These are phyloP conservation scores for Gonatopus flavifemur DNA, from an alignment of 1,140 invertebrate species.

Conservation along the genomic window DNA sequence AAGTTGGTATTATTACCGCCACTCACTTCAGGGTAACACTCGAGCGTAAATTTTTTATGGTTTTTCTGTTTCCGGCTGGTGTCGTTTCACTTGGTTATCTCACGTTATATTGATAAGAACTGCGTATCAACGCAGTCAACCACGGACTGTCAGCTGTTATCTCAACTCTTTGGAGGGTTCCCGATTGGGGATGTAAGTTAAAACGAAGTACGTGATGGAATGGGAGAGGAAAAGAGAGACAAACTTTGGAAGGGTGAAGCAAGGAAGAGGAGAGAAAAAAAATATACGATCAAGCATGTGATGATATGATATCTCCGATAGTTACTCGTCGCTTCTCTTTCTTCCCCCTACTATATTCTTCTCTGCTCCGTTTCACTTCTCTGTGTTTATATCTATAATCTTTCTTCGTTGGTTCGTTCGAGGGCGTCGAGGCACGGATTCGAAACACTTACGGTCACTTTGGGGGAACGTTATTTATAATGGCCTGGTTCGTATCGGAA, in stretches of 20 bases:
- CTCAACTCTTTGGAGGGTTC: not conserved
- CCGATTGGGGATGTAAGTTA: not conserved
- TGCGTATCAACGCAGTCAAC: constrained; percentile 17
- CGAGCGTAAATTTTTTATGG: no score
- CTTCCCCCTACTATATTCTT: no score
- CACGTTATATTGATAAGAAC: no score
- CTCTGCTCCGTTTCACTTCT: no score
- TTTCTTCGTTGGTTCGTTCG: constrained; percentile 9
- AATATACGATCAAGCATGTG: no score
- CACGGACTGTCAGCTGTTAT: constrained; percentile 22
- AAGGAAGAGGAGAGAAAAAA: not conserved
- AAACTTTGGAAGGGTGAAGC: not conserved
- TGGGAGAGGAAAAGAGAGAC: constrained; percentile 4
- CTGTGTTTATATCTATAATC: no score
- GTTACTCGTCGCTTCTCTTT: no score
- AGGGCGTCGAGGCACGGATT: constrained; percentile 23
- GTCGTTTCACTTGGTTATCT: no score
- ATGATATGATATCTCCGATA: no score
- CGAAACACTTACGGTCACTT: constrained; percentile 36
- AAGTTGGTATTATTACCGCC: no score
- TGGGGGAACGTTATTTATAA: constrained; percentile 20
- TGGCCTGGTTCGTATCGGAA: constrained; percentile 12
- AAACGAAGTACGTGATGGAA: not conserved
- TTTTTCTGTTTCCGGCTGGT: no score
- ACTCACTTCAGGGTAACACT: no score